These are phyloP conservation scores for Tetraodon nigroviridis DNA, from an alignment of 2,113 vertebrate genomes.

Conservation along the genomic window DNA sequence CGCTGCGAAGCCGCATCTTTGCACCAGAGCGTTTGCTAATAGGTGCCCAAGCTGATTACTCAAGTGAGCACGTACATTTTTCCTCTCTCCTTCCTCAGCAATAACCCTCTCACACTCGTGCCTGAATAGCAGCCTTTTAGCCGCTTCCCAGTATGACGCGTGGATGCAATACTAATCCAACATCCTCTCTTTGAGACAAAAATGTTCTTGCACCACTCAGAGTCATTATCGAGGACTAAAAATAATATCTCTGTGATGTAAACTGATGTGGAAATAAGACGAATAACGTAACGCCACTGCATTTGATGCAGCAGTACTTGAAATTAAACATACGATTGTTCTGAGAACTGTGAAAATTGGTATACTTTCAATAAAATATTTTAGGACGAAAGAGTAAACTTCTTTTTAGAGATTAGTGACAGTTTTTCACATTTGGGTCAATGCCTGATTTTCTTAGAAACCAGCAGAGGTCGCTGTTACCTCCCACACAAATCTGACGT, in stretches of 20 bases:
- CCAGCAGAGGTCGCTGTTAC: conserved; percentile 40
- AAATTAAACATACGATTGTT: too few relatives aligned
- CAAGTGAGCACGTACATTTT: conserved; percentile 28
- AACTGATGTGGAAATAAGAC: neutral
- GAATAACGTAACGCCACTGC: neutral
- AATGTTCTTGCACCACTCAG: conserved; percentile 12
- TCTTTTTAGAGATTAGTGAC: neutral
- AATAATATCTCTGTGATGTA: conserved; percentile 1
- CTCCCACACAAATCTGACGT: neutral
- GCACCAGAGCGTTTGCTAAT: conserved; percentile 4
- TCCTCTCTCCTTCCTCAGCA: conserved; percentile 24
- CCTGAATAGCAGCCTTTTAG: conserved; percentile 62
- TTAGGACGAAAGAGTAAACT: neutral
- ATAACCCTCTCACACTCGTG: conserved; percentile 28
- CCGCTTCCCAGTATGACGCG: conserved; percentile 51
- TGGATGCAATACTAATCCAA: conserved; percentile 71
- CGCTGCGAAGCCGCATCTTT: neutral
- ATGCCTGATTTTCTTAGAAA: neutral
- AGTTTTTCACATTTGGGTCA: too few relatives aligned
- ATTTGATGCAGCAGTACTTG: neutral
- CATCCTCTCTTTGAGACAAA: conserved; percentile 43
- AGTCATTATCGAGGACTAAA: neutral
- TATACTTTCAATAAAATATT: too few relatives aligned
- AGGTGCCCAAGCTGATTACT: conserved; percentile 23
- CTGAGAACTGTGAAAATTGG: too few relatives aligned